phyloP scores from a whole-genome alignment of 2,113 vertebrate species.

The Menidia beryllina region DNA sequence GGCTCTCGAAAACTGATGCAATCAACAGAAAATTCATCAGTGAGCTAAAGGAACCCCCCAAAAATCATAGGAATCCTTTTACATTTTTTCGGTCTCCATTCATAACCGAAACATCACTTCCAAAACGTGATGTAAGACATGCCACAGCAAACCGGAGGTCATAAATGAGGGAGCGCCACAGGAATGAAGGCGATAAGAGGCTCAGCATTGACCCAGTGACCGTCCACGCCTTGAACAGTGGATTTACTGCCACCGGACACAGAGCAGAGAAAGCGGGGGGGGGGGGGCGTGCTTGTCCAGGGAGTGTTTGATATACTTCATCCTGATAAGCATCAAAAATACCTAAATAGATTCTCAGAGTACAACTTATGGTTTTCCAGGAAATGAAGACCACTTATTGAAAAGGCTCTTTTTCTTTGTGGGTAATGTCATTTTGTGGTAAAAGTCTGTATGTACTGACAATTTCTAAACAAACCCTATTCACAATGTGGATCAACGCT shows the following conservation, averaged over 20 bases:
- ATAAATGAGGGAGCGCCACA: constrained; percentile 50
- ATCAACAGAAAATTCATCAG: background rate
- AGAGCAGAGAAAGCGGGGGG: background rate
- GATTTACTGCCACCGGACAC: constrained; percentile 28
- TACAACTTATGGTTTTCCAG: background rate
- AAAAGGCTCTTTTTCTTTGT: background rate
- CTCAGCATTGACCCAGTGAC: constrained; percentile 43
- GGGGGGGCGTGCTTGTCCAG: constrained; percentile 1
- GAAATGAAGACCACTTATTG: background rate
- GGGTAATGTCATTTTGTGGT: background rate
- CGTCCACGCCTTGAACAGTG: constrained; percentile 1
- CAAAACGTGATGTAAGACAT: too few relatives aligned
- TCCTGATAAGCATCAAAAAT: constrained; percentile 14
- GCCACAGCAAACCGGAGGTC: too few relatives aligned
- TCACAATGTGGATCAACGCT: too few relatives aligned
- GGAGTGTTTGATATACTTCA: background rate
- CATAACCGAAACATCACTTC: too few relatives aligned
- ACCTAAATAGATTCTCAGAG: background rate
- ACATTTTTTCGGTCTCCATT: too few relatives aligned
- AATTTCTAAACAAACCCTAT: too few relatives aligned
- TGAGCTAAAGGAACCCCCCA: background rate
- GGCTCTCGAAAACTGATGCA: background rate
- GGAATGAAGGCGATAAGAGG: constrained; percentile 60
- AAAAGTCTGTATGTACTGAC: too few relatives aligned
- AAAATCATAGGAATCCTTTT: too few relatives aligned